Percentiles rank a stretch among this genome's conserved stretches.
These are phyloP conservation scores for Panzeria rudis DNA, from an alignment of 2,888 invertebrate genomes.

Conservation along the genomic window DNA sequence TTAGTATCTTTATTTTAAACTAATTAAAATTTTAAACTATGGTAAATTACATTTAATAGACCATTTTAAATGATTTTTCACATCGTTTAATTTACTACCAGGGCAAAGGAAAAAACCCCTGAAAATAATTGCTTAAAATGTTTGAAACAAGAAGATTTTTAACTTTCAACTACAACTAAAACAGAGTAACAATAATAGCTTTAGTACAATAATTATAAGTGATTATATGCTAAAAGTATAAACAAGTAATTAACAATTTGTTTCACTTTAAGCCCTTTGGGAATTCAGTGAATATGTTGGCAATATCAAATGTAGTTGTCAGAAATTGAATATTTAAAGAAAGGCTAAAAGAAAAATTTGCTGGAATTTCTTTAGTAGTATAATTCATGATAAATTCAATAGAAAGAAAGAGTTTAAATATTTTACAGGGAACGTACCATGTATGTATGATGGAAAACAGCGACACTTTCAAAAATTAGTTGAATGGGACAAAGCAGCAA, in stretches of 20 bases:
- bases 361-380: not conserved
- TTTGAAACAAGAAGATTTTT: conserved; percentile 11
- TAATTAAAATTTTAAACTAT: conserved; percentile 65
- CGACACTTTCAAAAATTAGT: no score
- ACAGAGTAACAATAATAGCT: not conserved
- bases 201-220: conserved; percentile 24
- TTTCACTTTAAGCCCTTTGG: conserved; percentile 40
- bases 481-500: no score
- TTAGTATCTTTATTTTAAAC: conserved; percentile 36
- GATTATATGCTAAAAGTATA: conserved; percentile 29
- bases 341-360: not conserved
- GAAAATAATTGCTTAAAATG: conserved; percentile 24
- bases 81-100: conserved; percentile 34
- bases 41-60: conserved; percentile 71
- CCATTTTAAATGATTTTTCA: conserved; percentile 68
- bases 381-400: conserved; percentile 4
- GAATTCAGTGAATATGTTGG: conserved; percentile 28
- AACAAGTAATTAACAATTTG: conserved; percentile 38
- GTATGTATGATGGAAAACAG: no score
- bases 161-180: not conserved
- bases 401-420: not conserved
- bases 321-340: not conserved
- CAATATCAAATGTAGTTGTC: not conserved
- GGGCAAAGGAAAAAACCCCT: not conserved
- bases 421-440: no score